These are phyloP conservation scores for Petrocephalus zakoni DNA, from an alignment of 2,113 vertebrate species.

Conservation along the genomic window DNA sequence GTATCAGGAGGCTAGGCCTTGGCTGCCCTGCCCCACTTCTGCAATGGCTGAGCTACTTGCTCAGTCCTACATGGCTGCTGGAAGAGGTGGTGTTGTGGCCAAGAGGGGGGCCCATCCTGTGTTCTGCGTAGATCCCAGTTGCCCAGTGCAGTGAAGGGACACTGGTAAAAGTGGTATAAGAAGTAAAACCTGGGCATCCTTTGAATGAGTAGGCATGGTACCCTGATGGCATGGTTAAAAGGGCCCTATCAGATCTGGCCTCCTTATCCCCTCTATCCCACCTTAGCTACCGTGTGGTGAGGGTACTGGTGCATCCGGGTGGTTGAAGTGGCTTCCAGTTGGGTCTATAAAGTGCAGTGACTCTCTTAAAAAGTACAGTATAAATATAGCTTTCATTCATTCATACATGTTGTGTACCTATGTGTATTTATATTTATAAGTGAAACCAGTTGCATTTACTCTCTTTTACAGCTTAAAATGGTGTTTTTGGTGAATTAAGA, in stretches of 20 bases:
- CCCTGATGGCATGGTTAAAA: no score
- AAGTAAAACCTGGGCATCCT: not conserved
- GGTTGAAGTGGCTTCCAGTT: not conserved
- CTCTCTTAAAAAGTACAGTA: not conserved
- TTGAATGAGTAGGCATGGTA: not conserved
- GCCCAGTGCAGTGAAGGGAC: not conserved
- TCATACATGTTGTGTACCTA: not conserved
- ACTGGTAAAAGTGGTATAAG: not conserved
- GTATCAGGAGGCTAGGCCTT: not conserved
- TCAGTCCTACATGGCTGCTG: not conserved
- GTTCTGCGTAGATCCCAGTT: not conserved
- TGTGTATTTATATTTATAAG: not conserved
- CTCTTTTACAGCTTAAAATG: not conserved
- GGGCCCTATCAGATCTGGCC: no score
- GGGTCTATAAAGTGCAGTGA: not conserved
- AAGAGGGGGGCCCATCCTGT: not conserved
- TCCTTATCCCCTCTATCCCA: no score
- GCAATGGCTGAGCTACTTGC: not conserved
- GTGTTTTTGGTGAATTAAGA: not conserved
- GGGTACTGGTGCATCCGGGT: no score
- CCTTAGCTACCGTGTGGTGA: no score
- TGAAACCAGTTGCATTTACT: not conserved
- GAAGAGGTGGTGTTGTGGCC: not conserved
- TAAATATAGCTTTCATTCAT: not conserved
- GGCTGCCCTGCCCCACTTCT: not conserved